Evolutionary conservation across 1,140 invertebrate genomes (phyloP).

Genomic region (Steinernema khuongi): DNA sequence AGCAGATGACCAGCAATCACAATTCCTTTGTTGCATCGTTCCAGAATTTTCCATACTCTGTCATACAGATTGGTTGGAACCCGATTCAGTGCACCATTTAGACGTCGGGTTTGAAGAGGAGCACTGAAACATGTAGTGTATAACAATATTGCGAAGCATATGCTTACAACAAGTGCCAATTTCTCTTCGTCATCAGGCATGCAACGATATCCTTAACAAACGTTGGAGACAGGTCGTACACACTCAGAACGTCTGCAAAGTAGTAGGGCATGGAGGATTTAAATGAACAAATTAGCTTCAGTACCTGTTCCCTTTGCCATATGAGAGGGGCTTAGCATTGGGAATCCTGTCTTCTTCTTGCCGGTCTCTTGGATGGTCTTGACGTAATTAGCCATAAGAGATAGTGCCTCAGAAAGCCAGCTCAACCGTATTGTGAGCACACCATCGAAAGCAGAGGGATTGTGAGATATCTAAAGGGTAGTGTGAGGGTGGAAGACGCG

Average conservation of each 20-base stretch:
- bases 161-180: conserved; percentile 57
- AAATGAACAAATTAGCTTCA: conserved; percentile 5
- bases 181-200: conserved; percentile 46
- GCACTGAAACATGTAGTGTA: conserved; percentile 34
- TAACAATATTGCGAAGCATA: conserved; percentile 21
- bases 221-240: conserved; percentile 58
- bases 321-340: conserved; percentile 30
- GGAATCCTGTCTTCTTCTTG: conserved; percentile 17
- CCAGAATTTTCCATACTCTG: conserved; percentile 87
- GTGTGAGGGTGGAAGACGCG: conserved; percentile 75
- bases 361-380: conserved; percentile 51
- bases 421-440: conserved; percentile 52
- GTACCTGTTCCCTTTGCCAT: conserved; percentile 37
- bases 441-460: conserved; percentile 66
- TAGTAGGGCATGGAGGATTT: background rate
- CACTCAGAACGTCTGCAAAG: conserved; percentile 9
- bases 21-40: conserved; percentile 75
- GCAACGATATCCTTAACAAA: conserved; percentile 49
- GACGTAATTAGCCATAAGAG: conserved; percentile 46
- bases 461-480: conserved; percentile 91
- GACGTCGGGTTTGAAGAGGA: conserved; percentile 72
- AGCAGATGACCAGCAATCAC: conserved; percentile 75
- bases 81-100: conserved; percentile 89
- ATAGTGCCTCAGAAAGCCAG: conserved; percentile 52
- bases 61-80: conserved; percentile 90